Base-by-base conservation (phyloP, 2,888 invertebrate genomes). In the Xestia rhomboidea region DNA sequence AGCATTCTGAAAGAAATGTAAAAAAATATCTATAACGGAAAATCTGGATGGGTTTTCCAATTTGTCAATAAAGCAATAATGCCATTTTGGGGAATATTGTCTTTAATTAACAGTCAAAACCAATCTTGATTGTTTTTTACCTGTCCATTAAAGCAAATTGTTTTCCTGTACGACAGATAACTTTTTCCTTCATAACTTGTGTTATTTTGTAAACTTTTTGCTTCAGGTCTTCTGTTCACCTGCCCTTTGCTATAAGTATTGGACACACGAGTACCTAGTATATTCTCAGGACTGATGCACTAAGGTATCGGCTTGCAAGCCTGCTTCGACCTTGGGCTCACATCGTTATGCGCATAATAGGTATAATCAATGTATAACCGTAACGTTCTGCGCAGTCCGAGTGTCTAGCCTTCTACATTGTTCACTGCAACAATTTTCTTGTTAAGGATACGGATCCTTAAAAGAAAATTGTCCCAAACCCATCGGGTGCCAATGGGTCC, bases 291-390 rank as follows among this genome's bases (percentile, higher is more conserved):
- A 73, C 34, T 63, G 54, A 63, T 73, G 54, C 46, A 79, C 41
- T 73, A 41, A 62, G n/a, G n/a, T 38, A 18, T 68, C 21, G 21
- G 24, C 30, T 30, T 67, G 66, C 44, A 46, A 44, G 15, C 30
- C n/a, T 79, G 46, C 38, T 30, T n/a, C 54, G 41, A 64, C 74
- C 73, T 74, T 79, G 74, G 27, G 10, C 3, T 57, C 64, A 63
- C 63, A 80, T 79, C 54, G 38, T 46, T 63, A 63, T 54, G 46
- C 64, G 70, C 77, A 77, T 54, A 63, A 54, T 54, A 27, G 54
- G n/a, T 54, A 30, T 41, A 72, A 73, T 73, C 46, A 63, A 68
- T 79, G 34, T 54, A 63, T 57, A 41, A n/a, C 15, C 60, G 49
- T 46, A 15, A 38, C 49, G 11, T 68, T 68, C 38, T 64, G 41